These are phyloP conservation scores for Chrosomus eos DNA, from an alignment of 2,797 vertebrate species.

Conservation along the genomic window DNA sequence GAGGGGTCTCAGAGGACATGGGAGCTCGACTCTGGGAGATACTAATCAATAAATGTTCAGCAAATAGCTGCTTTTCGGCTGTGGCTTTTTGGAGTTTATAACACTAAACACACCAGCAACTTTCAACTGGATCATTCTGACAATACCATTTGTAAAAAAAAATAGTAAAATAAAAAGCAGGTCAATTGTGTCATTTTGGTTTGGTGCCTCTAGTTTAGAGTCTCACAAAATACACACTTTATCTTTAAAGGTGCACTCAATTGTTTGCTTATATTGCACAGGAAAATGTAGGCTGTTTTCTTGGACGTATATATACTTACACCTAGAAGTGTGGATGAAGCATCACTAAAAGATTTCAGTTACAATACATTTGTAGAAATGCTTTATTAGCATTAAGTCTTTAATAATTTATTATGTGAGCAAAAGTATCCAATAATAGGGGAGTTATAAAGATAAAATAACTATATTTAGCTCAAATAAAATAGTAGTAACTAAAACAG, in stretches of 20 bases:
- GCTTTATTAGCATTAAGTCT: not conserved
- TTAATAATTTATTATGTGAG: not conserved
- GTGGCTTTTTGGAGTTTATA: not conserved
- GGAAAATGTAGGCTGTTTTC: not conserved
- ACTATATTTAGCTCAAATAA: not conserved
- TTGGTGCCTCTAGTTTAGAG: not conserved
- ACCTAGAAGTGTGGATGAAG: not conserved
- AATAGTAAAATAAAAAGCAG: not conserved
- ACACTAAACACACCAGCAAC: not conserved
- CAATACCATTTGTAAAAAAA: not conserved
- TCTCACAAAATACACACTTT: not conserved
- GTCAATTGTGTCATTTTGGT: constrained; percentile 3
- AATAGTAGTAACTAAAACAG: not conserved
- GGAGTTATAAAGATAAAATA: not conserved
- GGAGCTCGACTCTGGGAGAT: constrained; percentile 78
- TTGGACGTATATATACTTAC: not conserved
- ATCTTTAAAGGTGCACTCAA: constrained; percentile 13
- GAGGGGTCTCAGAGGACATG: constrained; percentile 71
- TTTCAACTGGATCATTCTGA: not conserved
- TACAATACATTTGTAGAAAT: not conserved
- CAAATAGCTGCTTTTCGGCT: constrained; percentile 2
- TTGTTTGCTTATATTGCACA: constrained; percentile 1
- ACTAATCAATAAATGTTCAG: constrained; percentile 22
- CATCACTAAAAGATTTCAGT: not conserved
- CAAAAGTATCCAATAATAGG: not conserved